Evolutionary conservation across 2,797 vertebrate genomes (phyloP).

Genomic region (Dicrostonyx torquatus): DNA sequence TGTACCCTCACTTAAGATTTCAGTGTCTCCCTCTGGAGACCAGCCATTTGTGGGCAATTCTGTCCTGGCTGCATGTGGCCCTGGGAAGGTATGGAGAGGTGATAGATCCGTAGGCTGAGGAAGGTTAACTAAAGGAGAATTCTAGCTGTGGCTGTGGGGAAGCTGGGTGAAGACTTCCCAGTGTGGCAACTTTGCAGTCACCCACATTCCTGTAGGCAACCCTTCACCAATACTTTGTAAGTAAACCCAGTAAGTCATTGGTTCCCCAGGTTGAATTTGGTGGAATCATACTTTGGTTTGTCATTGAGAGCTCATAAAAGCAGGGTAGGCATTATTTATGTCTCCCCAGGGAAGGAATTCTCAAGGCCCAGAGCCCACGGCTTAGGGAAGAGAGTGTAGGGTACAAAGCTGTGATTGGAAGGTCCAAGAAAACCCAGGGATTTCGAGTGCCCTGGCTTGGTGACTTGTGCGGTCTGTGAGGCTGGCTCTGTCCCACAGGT

Average conservation of each 20-base stretch:
- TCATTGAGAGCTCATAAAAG: background rate
- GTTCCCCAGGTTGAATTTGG: background rate
- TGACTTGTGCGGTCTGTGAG: too few species aligned
- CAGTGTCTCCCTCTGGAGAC: background rate
- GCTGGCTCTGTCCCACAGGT: background rate
- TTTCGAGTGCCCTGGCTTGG: rapidly evolving
- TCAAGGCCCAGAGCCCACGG: rapidly evolving
- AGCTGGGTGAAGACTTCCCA: background rate
- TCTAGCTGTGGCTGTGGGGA: background rate
- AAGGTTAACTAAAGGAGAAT: background rate
- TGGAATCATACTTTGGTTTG: background rate
- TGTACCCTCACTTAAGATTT: background rate
- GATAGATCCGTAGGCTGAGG: background rate
- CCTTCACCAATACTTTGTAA: background rate
- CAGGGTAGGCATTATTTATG: background rate
- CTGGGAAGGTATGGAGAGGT: background rate
- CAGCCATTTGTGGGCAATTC: background rate
- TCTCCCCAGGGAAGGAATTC: background rate
- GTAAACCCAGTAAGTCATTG: background rate
- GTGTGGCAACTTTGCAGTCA: background rate
- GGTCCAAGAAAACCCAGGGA: background rate
- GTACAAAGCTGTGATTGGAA: background rate
- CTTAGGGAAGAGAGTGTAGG: rapidly evolving
- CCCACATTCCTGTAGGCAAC: background rate
- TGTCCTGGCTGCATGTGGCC: background rate